Evolutionary conservation across 2,797 vertebrate species (phyloP), one percentile per base, ranked within the genome.

Genomic region (Danio aesculapii): DNA sequence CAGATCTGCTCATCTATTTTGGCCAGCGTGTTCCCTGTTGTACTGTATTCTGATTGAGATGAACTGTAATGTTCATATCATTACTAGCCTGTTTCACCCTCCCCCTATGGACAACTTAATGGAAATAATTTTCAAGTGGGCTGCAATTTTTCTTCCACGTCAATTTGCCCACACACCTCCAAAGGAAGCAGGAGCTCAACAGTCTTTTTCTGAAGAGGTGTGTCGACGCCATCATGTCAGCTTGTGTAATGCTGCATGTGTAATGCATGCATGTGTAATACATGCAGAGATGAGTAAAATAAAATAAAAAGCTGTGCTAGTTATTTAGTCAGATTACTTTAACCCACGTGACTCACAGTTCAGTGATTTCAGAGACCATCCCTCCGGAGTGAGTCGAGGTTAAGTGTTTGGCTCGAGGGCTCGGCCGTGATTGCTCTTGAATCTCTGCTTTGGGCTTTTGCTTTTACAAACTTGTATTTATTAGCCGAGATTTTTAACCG

Each of bases 121-220:
- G 66, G 21, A 76, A 71, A 76, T 76, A 46, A 76, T 58, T 70
- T 67, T 46, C 71, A 62, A 59, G 73, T 75, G 52, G 74, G 64
- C 55, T 14, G 57, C 59, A 5, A 62, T 82, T 82, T 76, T 57
- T 77, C 80, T 77, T 82, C 50, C 64, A 52, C 57, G 55, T 71
- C 80, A 70, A 39, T 77, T 82, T 76, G 44, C 75, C 43, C 73
- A 71, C 75, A 63, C 59, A 76, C 14, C 68, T 67, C 50, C 6
- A 10, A 69, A 70, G 66, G 61, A 46, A 68, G 52, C 43, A 13
- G 9, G 62, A 77, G 50, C 75, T 63, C 41, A 62, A 19, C 10
- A 64, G 47, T 0, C 12, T 46, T 58, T 17, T 58, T 58, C 10
- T 16, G 1, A 41, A 58, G 61, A 44, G 50, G 19, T 11, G 19